phyloP scores from a whole-genome alignment of 2,888 invertebrate genomes.

The Apodemia hepburni region DNA sequence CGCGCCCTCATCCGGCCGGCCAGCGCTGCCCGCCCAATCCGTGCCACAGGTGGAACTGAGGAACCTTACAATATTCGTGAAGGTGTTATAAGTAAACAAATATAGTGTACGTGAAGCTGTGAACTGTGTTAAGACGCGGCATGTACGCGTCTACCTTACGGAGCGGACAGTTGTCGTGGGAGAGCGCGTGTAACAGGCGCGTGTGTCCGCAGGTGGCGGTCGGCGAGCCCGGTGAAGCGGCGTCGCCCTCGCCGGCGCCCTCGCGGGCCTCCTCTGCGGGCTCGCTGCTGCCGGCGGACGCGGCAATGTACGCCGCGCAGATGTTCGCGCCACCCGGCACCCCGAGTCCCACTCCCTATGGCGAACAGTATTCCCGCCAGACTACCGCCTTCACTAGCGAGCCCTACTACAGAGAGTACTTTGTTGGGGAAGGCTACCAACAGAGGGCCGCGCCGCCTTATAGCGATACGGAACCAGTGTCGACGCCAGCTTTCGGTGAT shows the following conservation, averaged over 20 bases:
- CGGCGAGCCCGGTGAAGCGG: slow-evolving; percentile 81
- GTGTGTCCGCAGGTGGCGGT: slow-evolving; percentile 81
- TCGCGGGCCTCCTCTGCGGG: slow-evolving; percentile 80
- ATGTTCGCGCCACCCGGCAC: slow-evolving; percentile 85
- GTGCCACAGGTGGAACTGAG: slow-evolving; percentile 73
- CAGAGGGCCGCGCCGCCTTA: slow-evolving; percentile 81
- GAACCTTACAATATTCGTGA: slow-evolving; percentile 48
- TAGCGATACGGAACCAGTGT: slow-evolving; percentile 77
- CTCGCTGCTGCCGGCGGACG: slow-evolving; percentile 79
- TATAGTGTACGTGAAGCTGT: slow-evolving; percentile 73
- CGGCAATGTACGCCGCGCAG: slow-evolving; percentile 84
- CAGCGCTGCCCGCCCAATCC: slow-evolving; percentile 80
- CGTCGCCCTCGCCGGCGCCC: slow-evolving; percentile 81
- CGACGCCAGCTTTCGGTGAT: slow-evolving; percentile 84
- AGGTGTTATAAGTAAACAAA: slow-evolving; percentile 54
- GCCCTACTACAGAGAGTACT: slow-evolving; percentile 91
- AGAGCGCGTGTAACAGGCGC: slow-evolving; percentile 83
- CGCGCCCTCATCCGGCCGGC: slow-evolving; percentile 81
- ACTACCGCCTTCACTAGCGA: slow-evolving; percentile 84
- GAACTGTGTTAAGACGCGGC: slow-evolving; percentile 73
- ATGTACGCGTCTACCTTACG: slow-evolving; percentile 82
- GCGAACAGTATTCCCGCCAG: slow-evolving; percentile 70
- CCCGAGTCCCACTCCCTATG: slow-evolving; percentile 83
- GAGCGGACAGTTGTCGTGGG: slow-evolving; percentile 80
- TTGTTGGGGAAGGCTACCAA: slow-evolving; percentile 82